A percentile compares a stretch with the other conserved stretches of the same genome.
Evolutionary conservation across 2,113 vertebrate genomes (phyloP).

Genomic region (Laticauda colubrina): DNA sequence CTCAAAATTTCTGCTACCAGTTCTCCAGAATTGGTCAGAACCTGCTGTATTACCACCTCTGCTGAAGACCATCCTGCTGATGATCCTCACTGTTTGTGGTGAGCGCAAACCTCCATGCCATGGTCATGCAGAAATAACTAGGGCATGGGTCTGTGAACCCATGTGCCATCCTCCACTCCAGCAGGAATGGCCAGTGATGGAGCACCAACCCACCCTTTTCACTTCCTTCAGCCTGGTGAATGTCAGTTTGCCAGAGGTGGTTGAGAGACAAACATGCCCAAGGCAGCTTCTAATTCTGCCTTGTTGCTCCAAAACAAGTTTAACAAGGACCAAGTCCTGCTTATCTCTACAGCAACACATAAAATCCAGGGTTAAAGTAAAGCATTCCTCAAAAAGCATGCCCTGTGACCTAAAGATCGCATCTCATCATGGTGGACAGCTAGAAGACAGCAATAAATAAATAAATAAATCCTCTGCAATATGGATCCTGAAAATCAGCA

Average conservation of each 20-base stretch:
- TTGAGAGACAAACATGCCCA: neutral
- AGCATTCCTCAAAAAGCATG: neutral
- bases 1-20: no score
- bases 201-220: neutral
- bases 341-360: neutral
- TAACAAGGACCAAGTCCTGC: neutral
- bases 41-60: no score
- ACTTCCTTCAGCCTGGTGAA: neutral
- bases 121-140: constrained; percentile 29
- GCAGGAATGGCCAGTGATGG: neutral
- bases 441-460: neutral
- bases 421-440: neutral
- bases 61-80: constrained; percentile 43
- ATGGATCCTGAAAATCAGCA: neutral
- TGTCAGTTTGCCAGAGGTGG: neutral
- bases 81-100: constrained; percentile 29
- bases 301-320: constrained; percentile 5
- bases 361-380: neutral
- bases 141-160: constrained; percentile 34
- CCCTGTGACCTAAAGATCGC: neutral
- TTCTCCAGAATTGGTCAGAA: no score
- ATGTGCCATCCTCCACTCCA: neutral
- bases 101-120: constrained; percentile 26
- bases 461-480: neutral
- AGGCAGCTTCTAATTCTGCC: neutral